phyloP scores from a whole-genome alignment of 2,797 vertebrate species.

The Anguilla megastoma region DNA sequence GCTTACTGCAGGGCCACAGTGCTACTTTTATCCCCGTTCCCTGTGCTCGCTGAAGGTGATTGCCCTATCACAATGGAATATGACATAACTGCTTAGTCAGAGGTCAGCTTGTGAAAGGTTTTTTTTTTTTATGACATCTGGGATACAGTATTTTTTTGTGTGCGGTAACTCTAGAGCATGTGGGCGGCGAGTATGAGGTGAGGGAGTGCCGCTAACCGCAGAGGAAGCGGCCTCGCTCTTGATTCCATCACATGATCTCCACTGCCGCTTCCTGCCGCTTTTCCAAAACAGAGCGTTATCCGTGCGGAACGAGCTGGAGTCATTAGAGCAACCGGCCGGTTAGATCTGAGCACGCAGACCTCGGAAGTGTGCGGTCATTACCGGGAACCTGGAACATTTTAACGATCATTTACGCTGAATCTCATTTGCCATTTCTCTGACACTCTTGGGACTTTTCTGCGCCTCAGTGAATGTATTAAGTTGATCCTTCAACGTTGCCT shows the following conservation, averaged over 20 bases:
- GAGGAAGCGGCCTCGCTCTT: not conserved
- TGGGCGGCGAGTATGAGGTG: conserved; percentile 42
- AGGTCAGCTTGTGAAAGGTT: conserved; percentile 44
- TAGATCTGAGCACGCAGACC: not conserved
- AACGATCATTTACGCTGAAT: not conserved
- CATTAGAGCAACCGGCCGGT: not conserved
- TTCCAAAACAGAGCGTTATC: not conserved
- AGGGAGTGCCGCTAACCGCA: not conserved
- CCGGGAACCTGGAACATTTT: not conserved
- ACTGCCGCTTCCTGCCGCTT: not conserved
- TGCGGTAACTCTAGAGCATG: conserved; percentile 37
- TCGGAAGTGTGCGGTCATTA: not conserved
- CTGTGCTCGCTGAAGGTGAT: conserved; percentile 30
- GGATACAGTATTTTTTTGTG: conserved; percentile 60
- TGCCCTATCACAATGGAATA: conserved; percentile 28
- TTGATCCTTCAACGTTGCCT: not conserved
- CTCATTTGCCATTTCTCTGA: not conserved
- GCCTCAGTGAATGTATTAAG: not conserved
- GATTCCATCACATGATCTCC: not conserved
- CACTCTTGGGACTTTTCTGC: not conserved
- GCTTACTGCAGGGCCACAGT: not conserved
- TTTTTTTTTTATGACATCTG: conserved; percentile 50
- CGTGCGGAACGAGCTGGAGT: not conserved
- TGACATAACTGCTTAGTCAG: conserved; percentile 41
- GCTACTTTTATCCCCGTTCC: conserved; percentile 36